Conservation (phyloP, 2,888 invertebrate genomes). For the Drosophila planitibia region DNA sequence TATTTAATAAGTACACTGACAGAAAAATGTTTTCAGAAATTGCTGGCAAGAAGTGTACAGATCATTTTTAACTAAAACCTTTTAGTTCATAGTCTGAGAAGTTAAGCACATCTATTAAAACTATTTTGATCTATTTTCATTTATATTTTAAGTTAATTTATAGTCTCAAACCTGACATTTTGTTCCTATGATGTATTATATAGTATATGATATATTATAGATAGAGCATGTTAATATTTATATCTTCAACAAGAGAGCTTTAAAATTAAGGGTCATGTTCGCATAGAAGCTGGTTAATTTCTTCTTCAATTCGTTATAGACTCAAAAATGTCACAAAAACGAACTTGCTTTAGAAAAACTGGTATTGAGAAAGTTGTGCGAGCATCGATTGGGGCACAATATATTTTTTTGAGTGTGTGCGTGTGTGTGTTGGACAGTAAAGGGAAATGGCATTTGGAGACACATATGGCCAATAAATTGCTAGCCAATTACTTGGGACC, state of each 20-base stretch:
- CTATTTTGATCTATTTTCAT: not conserved
- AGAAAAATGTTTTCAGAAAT: not conserved
- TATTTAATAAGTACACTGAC: slow-evolving; percentile 60
- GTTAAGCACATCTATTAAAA: not conserved
- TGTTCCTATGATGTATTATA: not conserved
- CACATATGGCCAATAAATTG: slow-evolving; percentile 45
- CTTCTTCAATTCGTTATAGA: not conserved
- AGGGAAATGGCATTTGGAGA: slow-evolving; percentile 8
- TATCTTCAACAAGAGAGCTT: not conserved
- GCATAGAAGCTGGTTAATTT: not conserved
- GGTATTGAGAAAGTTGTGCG: not conserved
- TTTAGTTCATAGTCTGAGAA: not conserved
- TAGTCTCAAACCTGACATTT: not conserved
- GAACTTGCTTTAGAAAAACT: not conserved
- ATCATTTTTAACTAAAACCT: not conserved
- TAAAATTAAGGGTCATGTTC: not conserved
- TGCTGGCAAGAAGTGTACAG: not conserved
- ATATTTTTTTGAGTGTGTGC: not conserved
- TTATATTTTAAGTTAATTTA: not conserved
- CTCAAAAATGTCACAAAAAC: not conserved
- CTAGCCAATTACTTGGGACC: slow-evolving; percentile 36
- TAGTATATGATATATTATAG: not conserved
- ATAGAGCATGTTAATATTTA: not conserved
- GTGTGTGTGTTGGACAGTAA: not conserved
- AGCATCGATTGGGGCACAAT: not conserved